phyloP scores from a whole-genome alignment of 2,888 invertebrate genomes.

The Watsonalla cultraria region DNA sequence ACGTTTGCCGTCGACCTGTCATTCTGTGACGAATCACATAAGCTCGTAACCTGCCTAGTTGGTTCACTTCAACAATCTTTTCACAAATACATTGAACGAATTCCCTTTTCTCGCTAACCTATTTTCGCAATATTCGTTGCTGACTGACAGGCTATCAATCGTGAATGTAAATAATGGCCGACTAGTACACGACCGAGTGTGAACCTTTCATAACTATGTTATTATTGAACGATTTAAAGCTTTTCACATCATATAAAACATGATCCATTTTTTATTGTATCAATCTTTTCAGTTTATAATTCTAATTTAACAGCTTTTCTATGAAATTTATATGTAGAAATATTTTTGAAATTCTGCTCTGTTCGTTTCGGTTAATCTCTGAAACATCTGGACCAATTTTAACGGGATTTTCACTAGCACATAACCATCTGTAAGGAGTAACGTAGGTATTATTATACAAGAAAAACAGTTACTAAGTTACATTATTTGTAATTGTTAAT shows the following conservation, averaged over 20 bases:
- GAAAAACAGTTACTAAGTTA: too few species aligned
- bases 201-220: not conserved
- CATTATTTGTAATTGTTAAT: too few species aligned
- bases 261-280: not conserved
- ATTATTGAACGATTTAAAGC: not conserved
- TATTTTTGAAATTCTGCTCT: too few species aligned
- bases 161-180: slow-evolving; percentile 1
- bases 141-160: not conserved
- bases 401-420: too few species aligned
- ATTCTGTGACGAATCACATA: slow-evolving; percentile 41
- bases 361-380: too few species aligned
- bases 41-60: slow-evolving; percentile 24
- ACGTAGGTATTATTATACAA: too few species aligned
- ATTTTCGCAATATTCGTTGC: slow-evolving; percentile 1
- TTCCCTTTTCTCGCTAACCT: not conserved
- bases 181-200: not conserved
- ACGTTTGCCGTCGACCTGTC: slow-evolving; percentile 38
- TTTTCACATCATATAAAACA: not conserved
- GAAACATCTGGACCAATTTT: too few species aligned
- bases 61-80: slow-evolving; percentile 16
- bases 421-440: too few species aligned
- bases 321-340: too few species aligned
- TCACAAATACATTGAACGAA: slow-evolving; percentile 1
- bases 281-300: too few species aligned
- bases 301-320: too few species aligned